A percentile compares a stretch with the other conserved stretches of the same genome.
Evolutionary conservation across 2,113 vertebrate species (phyloP).

Genomic region (Ellobius talpinus): DNA sequence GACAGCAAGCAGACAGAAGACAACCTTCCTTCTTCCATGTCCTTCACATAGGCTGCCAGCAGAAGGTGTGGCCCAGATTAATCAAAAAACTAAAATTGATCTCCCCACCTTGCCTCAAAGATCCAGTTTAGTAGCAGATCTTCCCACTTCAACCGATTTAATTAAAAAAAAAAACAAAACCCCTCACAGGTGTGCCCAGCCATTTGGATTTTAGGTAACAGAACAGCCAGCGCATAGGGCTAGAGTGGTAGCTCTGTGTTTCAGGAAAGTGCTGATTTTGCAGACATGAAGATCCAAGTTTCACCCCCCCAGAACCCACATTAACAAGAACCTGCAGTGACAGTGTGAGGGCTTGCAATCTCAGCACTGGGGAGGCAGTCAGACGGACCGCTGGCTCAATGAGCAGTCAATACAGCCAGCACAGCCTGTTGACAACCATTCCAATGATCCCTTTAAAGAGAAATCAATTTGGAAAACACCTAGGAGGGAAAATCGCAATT

Average conservation of each 20-base stretch:
- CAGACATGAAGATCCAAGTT: too few species aligned
- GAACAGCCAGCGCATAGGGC: neutral
- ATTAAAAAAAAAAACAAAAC: too few species aligned
- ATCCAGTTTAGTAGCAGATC: too few species aligned
- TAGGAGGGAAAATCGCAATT: neutral
- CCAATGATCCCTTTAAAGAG: neutral
- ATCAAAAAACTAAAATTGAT: too few species aligned
- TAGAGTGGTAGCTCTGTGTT: neutral
- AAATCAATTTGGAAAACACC: neutral
- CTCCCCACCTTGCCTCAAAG: too few species aligned
- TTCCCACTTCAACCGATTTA: too few species aligned
- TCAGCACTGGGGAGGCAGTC: too few species aligned
- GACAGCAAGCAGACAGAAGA: neutral
- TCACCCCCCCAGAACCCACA: too few species aligned
- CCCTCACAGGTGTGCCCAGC: neutral
- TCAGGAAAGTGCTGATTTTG: too few species aligned
- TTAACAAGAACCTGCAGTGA: too few species aligned
- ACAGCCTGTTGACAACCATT: neutral
- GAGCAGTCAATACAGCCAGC: neutral
- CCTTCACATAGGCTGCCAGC: neutral
- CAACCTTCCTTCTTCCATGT: neutral
- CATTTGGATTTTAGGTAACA: neutral
- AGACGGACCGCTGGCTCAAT: accelerated
- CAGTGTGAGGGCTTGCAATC: too few species aligned
- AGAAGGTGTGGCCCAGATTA: too few species aligned